phyloP scores from a whole-genome alignment of 2,797 vertebrate genomes.

The Catharus ustulatus region DNA sequence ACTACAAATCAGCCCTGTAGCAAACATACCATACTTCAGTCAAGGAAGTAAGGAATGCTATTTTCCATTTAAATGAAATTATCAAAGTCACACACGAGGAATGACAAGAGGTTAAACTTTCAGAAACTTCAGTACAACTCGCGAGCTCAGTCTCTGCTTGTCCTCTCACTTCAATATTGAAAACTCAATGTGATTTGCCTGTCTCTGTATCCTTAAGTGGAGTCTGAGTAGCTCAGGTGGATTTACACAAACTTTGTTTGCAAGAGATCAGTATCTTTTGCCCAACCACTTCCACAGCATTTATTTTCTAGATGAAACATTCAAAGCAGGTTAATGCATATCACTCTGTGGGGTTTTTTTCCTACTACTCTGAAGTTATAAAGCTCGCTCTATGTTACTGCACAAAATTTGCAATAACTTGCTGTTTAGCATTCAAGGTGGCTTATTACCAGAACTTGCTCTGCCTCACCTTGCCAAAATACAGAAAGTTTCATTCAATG shows the following conservation, averaged over 20 bases:
- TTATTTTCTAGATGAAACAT: conserved; percentile 21
- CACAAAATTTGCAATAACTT: background rate
- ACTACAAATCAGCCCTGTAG: background rate
- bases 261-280: conserved; percentile 48
- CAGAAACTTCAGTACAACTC: conserved; percentile 10
- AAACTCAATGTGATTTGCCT: conserved; percentile 30
- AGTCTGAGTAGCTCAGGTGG: conserved; percentile 27
- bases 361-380: background rate
- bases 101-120: background rate
- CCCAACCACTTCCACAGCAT: background rate
- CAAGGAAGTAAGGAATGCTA: background rate
- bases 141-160: conserved; percentile 27
- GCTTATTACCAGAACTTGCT: background rate
- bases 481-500: background rate
- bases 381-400: background rate
- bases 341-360: background rate
- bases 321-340: conserved; percentile 25
- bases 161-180: conserved; percentile 36
- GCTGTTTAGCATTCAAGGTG: background rate
- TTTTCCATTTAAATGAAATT: conserved; percentile 30
- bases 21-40: background rate
- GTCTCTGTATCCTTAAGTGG: conserved; percentile 23
- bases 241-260: conserved; percentile 43
- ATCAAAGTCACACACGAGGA: background rate
- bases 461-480: background rate